Evolutionary conservation across 1,140 invertebrate genomes (phyloP).

Genomic region (Camponotus floridanus): DNA sequence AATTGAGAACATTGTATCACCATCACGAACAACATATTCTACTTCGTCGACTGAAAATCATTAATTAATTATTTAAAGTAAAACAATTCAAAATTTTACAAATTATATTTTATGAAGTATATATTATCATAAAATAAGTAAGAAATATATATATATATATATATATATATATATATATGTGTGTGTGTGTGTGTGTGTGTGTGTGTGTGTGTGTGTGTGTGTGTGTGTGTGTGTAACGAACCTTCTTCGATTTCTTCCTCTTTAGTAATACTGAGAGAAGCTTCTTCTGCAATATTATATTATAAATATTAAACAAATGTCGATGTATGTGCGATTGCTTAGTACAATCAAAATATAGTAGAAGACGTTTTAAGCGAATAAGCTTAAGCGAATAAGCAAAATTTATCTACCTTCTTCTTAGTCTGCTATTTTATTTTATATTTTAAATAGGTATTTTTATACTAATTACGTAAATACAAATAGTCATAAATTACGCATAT

Average conservation of each 20-base stretch:
- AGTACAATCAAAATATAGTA: conserved; percentile 7
- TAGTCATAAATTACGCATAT: background rate
- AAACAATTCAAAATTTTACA: background rate
- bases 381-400: background rate
- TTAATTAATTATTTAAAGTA: conserved; percentile 37
- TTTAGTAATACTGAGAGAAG: conserved; percentile 87
- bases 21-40: conserved; percentile 88
- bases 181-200: no score
- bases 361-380: conserved; percentile 1
- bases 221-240: conserved; percentile 59
- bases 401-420: background rate
- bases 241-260: conserved; percentile 87
- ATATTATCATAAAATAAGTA: background rate
- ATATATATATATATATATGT: no score
- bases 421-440: background rate
- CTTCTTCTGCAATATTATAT: conserved; percentile 85
- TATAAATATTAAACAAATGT: conserved; percentile 40
- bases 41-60: conserved; percentile 71
- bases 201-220: no score
- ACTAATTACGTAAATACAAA: conserved; percentile 28
- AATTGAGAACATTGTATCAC: conserved; percentile 93
- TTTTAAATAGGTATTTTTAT: background rate
- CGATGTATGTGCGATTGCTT: background rate
- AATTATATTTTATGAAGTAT: conserved; percentile 20
- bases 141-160: no score